Conservation (phyloP, 1,140 invertebrate species). For the Heliconius congener region DNA sequence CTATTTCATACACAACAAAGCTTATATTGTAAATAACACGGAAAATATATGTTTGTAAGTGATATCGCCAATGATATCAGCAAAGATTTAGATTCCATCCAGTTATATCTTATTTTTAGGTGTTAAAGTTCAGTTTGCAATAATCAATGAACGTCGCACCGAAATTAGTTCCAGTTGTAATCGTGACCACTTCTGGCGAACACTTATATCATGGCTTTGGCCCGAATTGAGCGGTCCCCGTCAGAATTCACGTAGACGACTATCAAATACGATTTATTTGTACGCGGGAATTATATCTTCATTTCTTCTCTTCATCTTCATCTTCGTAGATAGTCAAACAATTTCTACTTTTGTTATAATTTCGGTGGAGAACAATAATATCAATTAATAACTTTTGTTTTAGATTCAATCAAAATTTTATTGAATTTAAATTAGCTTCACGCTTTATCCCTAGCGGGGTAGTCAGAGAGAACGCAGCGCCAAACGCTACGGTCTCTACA, state of each 20-base stretch:
- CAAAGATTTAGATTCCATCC: conserved; percentile 51
- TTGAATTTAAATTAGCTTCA: no score
- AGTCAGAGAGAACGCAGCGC: no score
- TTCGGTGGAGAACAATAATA: neutral
- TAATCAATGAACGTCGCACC: conserved; percentile 23
- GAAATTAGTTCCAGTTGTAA: conserved; percentile 60
- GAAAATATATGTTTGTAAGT: conserved; percentile 40
- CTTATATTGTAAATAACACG: conserved; percentile 17
- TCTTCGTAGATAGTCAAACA: conserved; percentile 33
- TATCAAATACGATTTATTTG: conserved; percentile 69
- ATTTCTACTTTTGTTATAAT: neutral
- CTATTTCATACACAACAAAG: conserved; percentile 40
- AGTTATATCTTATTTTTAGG: conserved; percentile 49
- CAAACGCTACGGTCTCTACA: no score
- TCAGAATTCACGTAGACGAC: conserved; percentile 60
- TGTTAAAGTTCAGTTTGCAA: conserved; percentile 51
- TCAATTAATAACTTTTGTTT: neutral
- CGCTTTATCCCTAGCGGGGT: no score
- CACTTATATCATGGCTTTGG: conserved; percentile 70
- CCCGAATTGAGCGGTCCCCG: conserved; percentile 77
- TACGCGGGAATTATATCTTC: conserved; percentile 72
- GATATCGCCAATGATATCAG: conserved; percentile 57
- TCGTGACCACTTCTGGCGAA: conserved; percentile 75
- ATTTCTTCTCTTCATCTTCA: no score
- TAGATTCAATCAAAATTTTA: neutral